Evolutionary conservation across 2,797 vertebrate genomes (phyloP), one percentile per base, ranked within the genome.

Genomic region (Anisognathus igniventris): DNA sequence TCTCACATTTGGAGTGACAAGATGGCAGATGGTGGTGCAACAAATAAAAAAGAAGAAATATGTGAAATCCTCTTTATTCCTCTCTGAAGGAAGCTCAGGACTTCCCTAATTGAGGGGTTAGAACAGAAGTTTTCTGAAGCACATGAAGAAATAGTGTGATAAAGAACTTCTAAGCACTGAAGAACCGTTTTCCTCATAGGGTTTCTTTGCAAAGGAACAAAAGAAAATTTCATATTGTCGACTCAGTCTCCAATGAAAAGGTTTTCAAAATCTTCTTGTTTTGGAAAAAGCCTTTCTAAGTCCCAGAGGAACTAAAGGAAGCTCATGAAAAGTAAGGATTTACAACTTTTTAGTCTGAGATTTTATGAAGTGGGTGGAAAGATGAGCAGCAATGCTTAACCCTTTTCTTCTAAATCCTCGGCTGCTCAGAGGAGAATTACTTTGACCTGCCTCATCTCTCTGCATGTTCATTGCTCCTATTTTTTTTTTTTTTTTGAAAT

Each of bases 221-320:
- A 95, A 81, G 31, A 76, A 92, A 93, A 92, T 61, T 87, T 86
- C 19, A 22, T 62, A 33, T 64, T 73, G 30, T n/a, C 14, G 21
- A 45, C 20, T 68, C 75, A 81, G 14, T 62, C 30, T 31, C 18
- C 37, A 83, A 30, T 48, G 35, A 60, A 88, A 90, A 57, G 15
- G 25, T 68, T 88, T 95, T 90, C 12, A 79, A 78, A 92, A 82
- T 44, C 27, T 90, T 95, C 8, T 22, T 75, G 30, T 12, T 90
- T 88, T 45, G 57, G 18, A 56, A 85, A 92, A 92, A 93, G 8
- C 33, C 66, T 90, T 85, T 74, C 39, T 75, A 64, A 92, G 40
- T 39, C 61, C 20, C 58, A 68, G 64, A 86, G 25, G 37, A 93
- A 56, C 53, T 75, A 70, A 54, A 87, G 40, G 37, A 80, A 90